These are phyloP conservation scores for Phortica okadai DNA, from an alignment of 2,888 invertebrate genomes.

Conservation along the genomic window DNA sequence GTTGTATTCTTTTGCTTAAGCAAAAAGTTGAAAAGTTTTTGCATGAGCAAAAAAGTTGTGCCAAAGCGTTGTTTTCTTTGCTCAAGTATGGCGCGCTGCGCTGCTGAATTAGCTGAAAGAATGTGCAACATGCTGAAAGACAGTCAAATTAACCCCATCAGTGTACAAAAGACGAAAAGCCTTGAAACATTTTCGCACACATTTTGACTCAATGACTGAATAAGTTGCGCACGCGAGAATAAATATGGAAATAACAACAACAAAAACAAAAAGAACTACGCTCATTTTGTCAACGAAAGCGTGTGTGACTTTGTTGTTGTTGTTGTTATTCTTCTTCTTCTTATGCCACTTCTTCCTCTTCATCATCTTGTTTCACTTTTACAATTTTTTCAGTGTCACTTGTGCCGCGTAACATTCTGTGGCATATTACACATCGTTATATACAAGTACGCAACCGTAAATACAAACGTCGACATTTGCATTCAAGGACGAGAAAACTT, in stretches of 20 bases:
- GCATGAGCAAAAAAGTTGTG: too few species aligned
- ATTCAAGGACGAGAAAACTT: slow-evolving; percentile 20
- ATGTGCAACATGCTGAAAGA: slow-evolving; percentile 18
- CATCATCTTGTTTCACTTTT: background rate
- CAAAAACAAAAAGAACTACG: background rate
- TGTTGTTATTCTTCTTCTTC: background rate
- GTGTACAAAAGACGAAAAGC: background rate
- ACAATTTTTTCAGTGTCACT: background rate
- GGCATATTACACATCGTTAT: background rate
- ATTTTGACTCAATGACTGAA: background rate
- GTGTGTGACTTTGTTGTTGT: background rate
- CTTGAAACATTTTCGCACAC: slow-evolving; percentile 4
- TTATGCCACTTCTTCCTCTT: background rate
- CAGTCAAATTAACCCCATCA: slow-evolving; percentile 8
- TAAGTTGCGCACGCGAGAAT: background rate
- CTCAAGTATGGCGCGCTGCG: background rate
- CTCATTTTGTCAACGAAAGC: background rate
- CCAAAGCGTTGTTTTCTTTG: background rate
- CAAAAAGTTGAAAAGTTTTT: too few species aligned
- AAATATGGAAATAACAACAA: background rate
- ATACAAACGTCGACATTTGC: slow-evolving; percentile 12
- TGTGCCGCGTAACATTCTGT: slow-evolving; percentile 4
- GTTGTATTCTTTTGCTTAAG: too few species aligned
- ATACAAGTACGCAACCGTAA: background rate
- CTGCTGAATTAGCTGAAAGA: background rate